Base-by-base conservation (phyloP, 2,113 vertebrate species). In the Amblyopsis rosae region DNA sequence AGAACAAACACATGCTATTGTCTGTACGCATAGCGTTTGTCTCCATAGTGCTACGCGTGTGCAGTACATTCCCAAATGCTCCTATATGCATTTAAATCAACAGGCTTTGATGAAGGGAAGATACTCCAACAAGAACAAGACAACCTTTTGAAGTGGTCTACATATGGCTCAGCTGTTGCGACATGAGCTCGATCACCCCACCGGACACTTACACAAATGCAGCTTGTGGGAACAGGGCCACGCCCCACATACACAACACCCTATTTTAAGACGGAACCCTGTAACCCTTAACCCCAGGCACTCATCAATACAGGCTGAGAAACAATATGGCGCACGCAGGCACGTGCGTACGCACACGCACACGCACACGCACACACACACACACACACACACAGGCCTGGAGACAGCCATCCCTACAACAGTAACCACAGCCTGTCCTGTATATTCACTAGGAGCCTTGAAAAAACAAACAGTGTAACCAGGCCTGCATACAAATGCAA, bases 241-340 rank as follows among this genome's bases (percentile, higher is more conserved):
- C 70, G 60, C 58, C 64, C 63, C 15, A 0, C 6, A 15, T 55
- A 13, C 35, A 75, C 35, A 35, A 75, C 35, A 73, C 70, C 77
- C 65, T 87, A 85, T 88, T 88, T 86, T 75, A 19, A 11, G 35
- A 69, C 19, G 3, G 3, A 47, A 76, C 82, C 81, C 66, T 3
- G 1, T 82, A 66, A 84, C 81, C 81, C 12, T 54, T 89, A 58
- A 83, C 80, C 82, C 53, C 65, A 16, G 61, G n/a, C 17, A 58
- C 65, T 73, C 35, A 67, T 32, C 62, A 70, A 72, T 58, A 81
- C 54, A 66, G 61, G 47, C 26, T 59, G 71, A 78, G 62, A 8
- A 26, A 66, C 6, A 71, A 64, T 56, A 72, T 45, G 32, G 47
- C 64, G 79, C 76, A 72, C 66, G n/a, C n/a, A n/a, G n/a, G n/a